Conservation (phyloP, 2,888 invertebrate genomes). For the Lamellibrachia satsuma region DNA sequence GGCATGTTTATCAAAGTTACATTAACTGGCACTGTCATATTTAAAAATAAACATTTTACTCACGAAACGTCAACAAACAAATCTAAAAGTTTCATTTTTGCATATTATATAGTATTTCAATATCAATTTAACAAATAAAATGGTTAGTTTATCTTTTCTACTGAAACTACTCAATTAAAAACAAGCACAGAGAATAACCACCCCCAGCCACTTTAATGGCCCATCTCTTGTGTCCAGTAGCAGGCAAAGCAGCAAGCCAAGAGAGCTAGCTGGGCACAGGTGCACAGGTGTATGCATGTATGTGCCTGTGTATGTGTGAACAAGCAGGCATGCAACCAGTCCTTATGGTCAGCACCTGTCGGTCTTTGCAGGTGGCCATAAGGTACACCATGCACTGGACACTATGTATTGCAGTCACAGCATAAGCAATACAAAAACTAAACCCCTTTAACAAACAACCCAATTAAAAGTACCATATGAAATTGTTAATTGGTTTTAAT, state of each 20-base stretch:
- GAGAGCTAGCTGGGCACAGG: neutral
- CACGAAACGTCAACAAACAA: too few species aligned
- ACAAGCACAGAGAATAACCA: too few species aligned
- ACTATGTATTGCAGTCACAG: neutral
- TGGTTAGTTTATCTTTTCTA: too few species aligned
- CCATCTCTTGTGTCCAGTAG: neutral
- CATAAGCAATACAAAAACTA: neutral
- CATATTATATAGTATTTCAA: too few species aligned
- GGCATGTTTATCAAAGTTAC: too few species aligned
- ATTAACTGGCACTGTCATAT: too few species aligned
- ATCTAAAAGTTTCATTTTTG: too few species aligned
- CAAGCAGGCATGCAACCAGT: neutral
- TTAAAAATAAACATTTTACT: too few species aligned
- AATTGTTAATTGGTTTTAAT: neutral
- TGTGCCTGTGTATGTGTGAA: neutral
- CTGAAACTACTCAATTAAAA: too few species aligned
- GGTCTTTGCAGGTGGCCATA: neutral
- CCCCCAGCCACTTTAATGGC: neutral
- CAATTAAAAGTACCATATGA: neutral
- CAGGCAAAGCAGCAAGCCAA: neutral
- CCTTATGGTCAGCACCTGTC: neutral
- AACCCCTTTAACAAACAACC: neutral
- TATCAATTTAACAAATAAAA: too few species aligned
- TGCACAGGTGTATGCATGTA: neutral
- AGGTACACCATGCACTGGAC: neutral